Base-by-base conservation (phyloP, 2,113 vertebrate species). In the Corythornis vintsioides region DNA sequence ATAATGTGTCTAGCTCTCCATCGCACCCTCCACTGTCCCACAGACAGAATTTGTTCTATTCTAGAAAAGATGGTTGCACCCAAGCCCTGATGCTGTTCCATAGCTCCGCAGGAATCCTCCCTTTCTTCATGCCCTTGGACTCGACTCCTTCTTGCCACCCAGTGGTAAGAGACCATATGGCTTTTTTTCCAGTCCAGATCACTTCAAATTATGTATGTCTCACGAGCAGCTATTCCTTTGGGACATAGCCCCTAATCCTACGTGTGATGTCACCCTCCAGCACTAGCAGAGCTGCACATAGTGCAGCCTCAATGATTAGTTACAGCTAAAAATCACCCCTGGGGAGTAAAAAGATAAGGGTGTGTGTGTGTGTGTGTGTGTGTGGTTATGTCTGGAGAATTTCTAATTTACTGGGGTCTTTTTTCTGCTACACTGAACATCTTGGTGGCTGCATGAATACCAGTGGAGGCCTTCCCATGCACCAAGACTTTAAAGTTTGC, bases 181-280 rank as follows among this genome's bases (percentile, higher is more conserved):
- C 13, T 56, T 91, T 60, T 73, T 29, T 73, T 29, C 69, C 42
- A 29, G 16, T 15, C 10, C 72, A 26, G 42, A 69, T 15, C 19
- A n/a, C 6, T 2, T 67, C 76, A 56, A 40, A 73, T 42, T 9
- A 10, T 0, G 2, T 9, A 10, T 1, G 2, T n/a, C 56, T 26
- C 33, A 64, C 20, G 53, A 4, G 66, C 2, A 0, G 1, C 5
- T 38, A 9, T 17, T 72, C 40, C 61, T 45, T 31, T 40, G 28
- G 47, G 33, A 59, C 7, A 15, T 16, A 63, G 42, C 3, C 7
- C 42, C 16, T 45, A 0, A 16, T 69, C 29, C 50, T 43, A 70
- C 21, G 25, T 11, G 13, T 56, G 2, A 5, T 60, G 35, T 40
- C 47, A 33, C 28, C 45, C 21, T 18, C 7, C 52, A 55, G 15